These are phyloP conservation scores for Chironomus striatipennis DNA, from an alignment of 1,140 invertebrate species.

Conservation along the genomic window DNA sequence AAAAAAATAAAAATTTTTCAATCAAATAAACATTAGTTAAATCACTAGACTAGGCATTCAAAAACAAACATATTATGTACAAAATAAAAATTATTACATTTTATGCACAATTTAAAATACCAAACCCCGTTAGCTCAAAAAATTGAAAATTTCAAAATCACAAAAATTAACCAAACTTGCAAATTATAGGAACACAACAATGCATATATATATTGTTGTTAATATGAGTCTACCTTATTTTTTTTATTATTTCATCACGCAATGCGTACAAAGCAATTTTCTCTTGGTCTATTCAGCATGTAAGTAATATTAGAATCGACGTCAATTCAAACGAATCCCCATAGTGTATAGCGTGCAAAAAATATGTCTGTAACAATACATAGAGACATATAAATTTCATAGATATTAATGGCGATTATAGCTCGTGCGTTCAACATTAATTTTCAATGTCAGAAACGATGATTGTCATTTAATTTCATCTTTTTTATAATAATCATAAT, in stretches of 20 bases:
- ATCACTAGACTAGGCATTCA: too few relatives aligned
- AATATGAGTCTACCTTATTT: too few relatives aligned
- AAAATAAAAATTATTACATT: too few relatives aligned
- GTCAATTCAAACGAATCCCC: not conserved
- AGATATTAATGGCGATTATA: conserved; percentile 5
- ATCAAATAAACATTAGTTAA: too few relatives aligned
- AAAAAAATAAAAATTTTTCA: too few relatives aligned
- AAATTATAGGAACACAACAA: too few relatives aligned
- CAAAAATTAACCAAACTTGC: too few relatives aligned
- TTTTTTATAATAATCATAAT: not conserved
- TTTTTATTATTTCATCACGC: not conserved
- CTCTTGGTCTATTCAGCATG: not conserved
- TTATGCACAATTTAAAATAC: too few relatives aligned
- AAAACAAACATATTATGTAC: too few relatives aligned
- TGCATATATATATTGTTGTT: too few relatives aligned
- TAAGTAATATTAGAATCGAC: not conserved
- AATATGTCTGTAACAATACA: not conserved
- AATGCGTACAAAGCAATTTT: conserved; percentile 1
- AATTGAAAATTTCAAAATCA: too few relatives aligned
- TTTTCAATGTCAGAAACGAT: conserved; percentile 8
- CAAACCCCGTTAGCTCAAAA: too few relatives aligned
- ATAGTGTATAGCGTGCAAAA: conserved; percentile 1
- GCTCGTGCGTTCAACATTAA: conserved; percentile 1
- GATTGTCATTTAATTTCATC: conserved; percentile 2
- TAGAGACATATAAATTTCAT: not conserved